Evolutionary conservation across 2,113 vertebrate genomes (phyloP).

Genomic region (Trichechus manatus): DNA sequence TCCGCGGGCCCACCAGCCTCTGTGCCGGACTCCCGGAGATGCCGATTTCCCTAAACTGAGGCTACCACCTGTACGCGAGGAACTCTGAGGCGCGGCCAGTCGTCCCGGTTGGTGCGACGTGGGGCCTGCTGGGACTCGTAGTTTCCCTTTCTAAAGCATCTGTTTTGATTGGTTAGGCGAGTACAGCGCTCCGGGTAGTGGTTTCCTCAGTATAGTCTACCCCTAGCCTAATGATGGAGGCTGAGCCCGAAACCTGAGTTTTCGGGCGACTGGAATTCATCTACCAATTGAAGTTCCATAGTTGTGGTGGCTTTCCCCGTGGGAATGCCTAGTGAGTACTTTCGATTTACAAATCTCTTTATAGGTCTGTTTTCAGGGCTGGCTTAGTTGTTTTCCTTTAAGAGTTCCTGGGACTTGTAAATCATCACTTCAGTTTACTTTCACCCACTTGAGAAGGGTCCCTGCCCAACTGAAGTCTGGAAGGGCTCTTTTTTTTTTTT

Average conservation of each 20-base stretch:
- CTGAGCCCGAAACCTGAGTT: not conserved
- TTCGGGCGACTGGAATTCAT: not conserved
- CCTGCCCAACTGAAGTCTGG: not conserved
- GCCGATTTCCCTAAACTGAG: rapidly evolving
- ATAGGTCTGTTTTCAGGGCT: not conserved
- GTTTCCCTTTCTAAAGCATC: not conserved
- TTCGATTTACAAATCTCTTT: not conserved
- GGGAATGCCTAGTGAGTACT: not conserved
- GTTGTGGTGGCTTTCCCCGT: not conserved
- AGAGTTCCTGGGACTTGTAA: not conserved
- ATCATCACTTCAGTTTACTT: not conserved
- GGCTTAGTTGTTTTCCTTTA: not conserved
- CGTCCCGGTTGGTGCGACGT: rapidly evolving
- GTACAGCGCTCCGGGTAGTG: rapidly evolving
- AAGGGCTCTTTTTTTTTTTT: not conserved
- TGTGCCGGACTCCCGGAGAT: not conserved
- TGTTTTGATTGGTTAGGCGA: not conserved
- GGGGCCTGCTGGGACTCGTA: slow-evolving; percentile 79
- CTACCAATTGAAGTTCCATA: not conserved
- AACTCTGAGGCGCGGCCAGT: not conserved
- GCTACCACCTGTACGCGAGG: not conserved
- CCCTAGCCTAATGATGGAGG: rapidly evolving
- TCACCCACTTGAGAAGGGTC: not conserved
- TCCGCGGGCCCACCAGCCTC: rapidly evolving
- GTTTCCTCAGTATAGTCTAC: rapidly evolving